Evolutionary conservation across 2,888 invertebrate genomes (phyloP), one percentile per base, ranked within the genome.

Genomic region (Automeris io): DNA sequence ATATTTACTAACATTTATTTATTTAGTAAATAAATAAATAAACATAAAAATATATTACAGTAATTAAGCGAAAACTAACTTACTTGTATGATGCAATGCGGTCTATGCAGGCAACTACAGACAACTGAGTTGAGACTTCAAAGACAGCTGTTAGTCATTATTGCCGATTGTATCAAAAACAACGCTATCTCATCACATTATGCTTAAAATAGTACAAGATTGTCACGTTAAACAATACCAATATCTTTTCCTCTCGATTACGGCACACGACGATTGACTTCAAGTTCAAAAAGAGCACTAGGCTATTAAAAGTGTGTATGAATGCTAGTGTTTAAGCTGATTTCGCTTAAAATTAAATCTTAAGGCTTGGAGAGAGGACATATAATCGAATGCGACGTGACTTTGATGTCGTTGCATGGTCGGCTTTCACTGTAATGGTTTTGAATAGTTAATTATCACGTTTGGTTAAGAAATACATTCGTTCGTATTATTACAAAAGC

Each of bases 11-110:
- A n/a, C n/a, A n/a, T n/a, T n/a, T n/a, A n/a, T n/a, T n/a, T n/a
- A n/a, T n/a, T n/a, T n/a, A n/a, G n/a, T n/a, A n/a, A n/a, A n/a
- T n/a, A 9, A 2, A 9, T 1, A 24, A 24, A 24, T 8, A 9
- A 24, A 9, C 24, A 11, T 23, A 2, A 3, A 23, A 9, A 9
- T 4, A 23, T 23, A 9, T 23, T 23, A 1, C 11, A 11, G n/a
- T 12, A 11, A 11, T 12, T 12, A 1, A 6, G 3, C 11, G 12
- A 8, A 25, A 23, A 23, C 3, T 16, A 7, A 26, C 9, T 29
- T 29, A 29, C 29, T 3, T 29, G 13, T 29, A 3, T 29, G 29
- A 29, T 29, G 29, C 29, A 29, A 29, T 29, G 16, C 29, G 29
- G 13, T n/a, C 16, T 12, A 26, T 13, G 13, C 16, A 3, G 3